These are phyloP conservation scores for Hermetia illucens DNA, from an alignment of 1,140 invertebrate genomes.

Conservation along the genomic window DNA sequence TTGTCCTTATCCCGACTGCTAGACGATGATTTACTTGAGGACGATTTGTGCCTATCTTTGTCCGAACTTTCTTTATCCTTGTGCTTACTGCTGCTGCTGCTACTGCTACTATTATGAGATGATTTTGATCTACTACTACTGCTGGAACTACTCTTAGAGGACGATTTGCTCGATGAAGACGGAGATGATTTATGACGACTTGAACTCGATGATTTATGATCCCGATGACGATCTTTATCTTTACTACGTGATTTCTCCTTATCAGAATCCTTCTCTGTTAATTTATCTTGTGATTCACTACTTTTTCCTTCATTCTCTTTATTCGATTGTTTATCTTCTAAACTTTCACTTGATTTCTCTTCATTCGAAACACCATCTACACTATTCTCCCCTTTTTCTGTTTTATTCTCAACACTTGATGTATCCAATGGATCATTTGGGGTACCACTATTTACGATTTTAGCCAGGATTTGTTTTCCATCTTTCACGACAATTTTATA, in stretches of 20 bases:
- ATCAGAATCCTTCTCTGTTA: conserved; percentile 10
- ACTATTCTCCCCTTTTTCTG: conserved; percentile 13
- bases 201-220: conserved; percentile 2
- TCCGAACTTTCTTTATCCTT: conserved; percentile 32
- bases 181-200: conserved; percentile 6
- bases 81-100: conserved; percentile 14
- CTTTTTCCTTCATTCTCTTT: conserved; percentile 9
- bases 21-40: conserved; percentile 1
- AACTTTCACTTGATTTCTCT: conserved; percentile 18
- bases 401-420: conserved; percentile 6
- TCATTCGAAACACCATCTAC: conserved; percentile 12
- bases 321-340: conserved; percentile 24
- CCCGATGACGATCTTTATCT: conserved; percentile 26
- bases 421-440: conserved; percentile 8
- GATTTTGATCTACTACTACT: conserved; percentile 26
- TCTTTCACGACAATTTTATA: conserved; percentile 58
- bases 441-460: conserved; percentile 11
- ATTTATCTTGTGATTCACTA: too few relatives aligned
- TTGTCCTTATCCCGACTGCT: conserved; percentile 8
- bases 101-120: neutral
- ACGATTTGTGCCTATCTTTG: conserved; percentile 30
- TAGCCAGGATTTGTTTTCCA: conserved; percentile 52
- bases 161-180: conserved; percentile 11
- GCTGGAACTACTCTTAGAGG: conserved; percentile 13
- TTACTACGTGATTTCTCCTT: conserved; percentile 33